These are phyloP conservation scores for Diglossa cyanea DNA, from an alignment of 2,797 vertebrate genomes.

Conservation along the genomic window DNA sequence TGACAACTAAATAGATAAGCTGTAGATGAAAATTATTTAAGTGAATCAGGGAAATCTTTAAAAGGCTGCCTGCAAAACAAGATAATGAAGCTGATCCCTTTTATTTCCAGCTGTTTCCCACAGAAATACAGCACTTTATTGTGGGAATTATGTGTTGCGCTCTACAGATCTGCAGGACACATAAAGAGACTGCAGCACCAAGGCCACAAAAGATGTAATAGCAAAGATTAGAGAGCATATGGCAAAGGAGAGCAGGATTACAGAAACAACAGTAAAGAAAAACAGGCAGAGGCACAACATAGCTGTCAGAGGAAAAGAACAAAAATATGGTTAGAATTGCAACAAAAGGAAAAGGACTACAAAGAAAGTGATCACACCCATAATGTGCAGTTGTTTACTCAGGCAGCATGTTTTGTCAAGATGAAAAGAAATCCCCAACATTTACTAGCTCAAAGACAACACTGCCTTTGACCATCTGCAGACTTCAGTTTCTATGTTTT, in stretches of 20 bases:
- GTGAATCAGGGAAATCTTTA: background rate
- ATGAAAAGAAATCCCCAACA: background rate
- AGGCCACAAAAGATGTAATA: background rate
- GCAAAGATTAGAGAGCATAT: background rate
- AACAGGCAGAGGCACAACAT: background rate
- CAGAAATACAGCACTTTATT: background rate
- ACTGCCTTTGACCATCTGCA: background rate
- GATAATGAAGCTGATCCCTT: background rate
- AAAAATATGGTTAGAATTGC: background rate
- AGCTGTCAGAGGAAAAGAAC: background rate
- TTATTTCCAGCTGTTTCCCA: background rate
- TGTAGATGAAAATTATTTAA: background rate
- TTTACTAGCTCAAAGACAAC: background rate
- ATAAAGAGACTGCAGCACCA: background rate
- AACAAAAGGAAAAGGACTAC: background rate
- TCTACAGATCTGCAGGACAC: background rate
- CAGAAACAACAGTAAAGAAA: background rate
- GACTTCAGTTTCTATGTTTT: background rate
- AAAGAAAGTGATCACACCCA: background rate
- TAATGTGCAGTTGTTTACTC: background rate
- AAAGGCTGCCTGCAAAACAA: background rate
- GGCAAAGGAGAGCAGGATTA: background rate
- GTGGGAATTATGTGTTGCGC: background rate
- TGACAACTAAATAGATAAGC: background rate
- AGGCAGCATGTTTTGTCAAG: background rate